Evolutionary conservation across 1,140 invertebrate genomes (phyloP), one percentile per base, ranked within the genome.

Genomic region (Neelides sp.): DNA sequence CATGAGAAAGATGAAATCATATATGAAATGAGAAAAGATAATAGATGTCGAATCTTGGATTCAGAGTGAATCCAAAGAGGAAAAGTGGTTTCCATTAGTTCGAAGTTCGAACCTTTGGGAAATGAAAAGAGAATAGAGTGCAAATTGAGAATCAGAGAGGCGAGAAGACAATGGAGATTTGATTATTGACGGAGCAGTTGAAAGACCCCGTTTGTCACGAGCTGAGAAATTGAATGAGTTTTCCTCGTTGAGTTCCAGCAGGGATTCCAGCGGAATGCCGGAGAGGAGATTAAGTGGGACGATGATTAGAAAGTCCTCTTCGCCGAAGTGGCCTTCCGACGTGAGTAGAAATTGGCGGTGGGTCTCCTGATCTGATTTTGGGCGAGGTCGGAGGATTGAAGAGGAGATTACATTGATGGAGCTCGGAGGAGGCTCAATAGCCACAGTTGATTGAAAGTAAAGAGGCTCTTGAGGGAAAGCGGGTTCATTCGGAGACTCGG

Each of bases 331-430:
- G 42, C 26, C n/a, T 10, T 39, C 20, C n/a, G n/a, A 26, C 22
- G 17, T 42, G 43, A 30, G 36, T 20, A 40, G 45, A 43, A 48
- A 53, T 53, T 43, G 51, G 50, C 39, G 42, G 50, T 37, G 32
- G 26, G 15, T 41, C 23, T 52, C 39, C 47, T 53, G 51, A 53
- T 53, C 37, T 53, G 51, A 47, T 53, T 53, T 53, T 53, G 51
- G 50, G 51, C 39, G 45, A 53, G n/a, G n/a, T n/a, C n/a, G 43
- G 48, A 47, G 51, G 51, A 52, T 52, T 52, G 51, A 52, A 46
- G 43, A 23, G 27, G 37, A 53, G 51, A 53, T 53, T 53, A 53
- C 37, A 53, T 53, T 53, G 51, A 53, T 53, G 36, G 47, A 49
- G 52, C 45, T 49, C 27, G 28, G 17, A 10, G 15, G 12, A 41